Percentiles rank a stretch among this genome's conserved stretches.
phyloP scores from a whole-genome alignment of 2,797 vertebrate genomes.

The Rhadinocentrus ornatus region DNA sequence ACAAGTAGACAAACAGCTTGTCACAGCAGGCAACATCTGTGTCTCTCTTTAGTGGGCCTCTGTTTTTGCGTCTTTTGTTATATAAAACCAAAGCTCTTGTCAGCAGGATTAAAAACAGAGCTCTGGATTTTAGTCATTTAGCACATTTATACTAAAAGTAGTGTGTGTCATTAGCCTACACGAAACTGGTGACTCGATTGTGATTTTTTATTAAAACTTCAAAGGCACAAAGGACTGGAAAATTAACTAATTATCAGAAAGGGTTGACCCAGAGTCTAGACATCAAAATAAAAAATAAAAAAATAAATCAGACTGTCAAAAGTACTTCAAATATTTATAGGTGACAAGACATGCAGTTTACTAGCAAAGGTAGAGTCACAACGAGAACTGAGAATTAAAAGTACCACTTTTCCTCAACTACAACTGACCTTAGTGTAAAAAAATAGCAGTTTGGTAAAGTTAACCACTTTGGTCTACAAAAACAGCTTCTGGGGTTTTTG shows the following conservation, averaged over 20 bases:
- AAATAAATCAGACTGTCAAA: constrained; percentile 16
- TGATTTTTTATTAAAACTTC: constrained; percentile 18
- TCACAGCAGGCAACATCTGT: constrained; percentile 69
- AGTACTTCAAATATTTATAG: background rate
- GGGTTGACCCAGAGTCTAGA: background rate
- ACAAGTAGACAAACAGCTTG: constrained; percentile 66
- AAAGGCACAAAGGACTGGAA: constrained; percentile 5
- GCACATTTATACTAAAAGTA: constrained; percentile 35
- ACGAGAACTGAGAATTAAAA: constrained; percentile 3
- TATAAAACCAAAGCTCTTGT: constrained; percentile 59
- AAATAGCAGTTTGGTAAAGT: constrained; percentile 24
- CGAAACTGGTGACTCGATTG: constrained; percentile 3
- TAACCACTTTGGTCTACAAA: constrained; percentile 45
- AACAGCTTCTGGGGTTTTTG: constrained; percentile 37
- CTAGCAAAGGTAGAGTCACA: background rate
- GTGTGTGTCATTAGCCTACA: background rate
- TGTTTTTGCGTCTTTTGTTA: constrained; percentile 45
- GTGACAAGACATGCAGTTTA: constrained; percentile 17
- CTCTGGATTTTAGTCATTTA: constrained; percentile 41
- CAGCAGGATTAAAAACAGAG: constrained; percentile 34
- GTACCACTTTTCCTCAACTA: constrained; percentile 9
- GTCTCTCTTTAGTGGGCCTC: constrained; percentile 57
- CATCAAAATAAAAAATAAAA: constrained; percentile 17
- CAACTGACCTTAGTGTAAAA: constrained; percentile 7
- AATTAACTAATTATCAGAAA: background rate